phyloP scores from a whole-genome alignment of 2,113 vertebrate genomes.

The Chlamydotis undulata region DNA sequence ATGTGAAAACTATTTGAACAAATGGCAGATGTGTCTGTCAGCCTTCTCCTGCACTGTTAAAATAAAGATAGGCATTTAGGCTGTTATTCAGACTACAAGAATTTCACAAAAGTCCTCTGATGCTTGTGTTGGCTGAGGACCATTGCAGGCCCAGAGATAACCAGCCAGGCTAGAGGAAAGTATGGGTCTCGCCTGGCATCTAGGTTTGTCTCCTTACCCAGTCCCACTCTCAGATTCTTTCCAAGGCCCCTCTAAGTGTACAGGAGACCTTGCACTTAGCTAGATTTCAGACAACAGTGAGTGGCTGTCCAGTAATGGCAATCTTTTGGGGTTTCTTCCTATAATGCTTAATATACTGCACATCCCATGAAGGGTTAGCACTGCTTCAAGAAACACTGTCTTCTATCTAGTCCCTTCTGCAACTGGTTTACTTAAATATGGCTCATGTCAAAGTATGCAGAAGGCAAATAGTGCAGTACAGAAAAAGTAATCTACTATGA shows the following conservation, averaged over 20 bases:
- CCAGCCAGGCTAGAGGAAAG: rapidly evolving
- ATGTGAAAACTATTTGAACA: constrained; percentile 73
- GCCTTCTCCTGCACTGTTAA: constrained; percentile 41
- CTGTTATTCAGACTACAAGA: background rate
- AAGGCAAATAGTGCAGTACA: background rate
- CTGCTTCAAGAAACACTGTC: background rate
- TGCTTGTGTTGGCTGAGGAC: background rate
- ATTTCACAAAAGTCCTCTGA: background rate
- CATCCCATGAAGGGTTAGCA: background rate
- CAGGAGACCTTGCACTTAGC: background rate
- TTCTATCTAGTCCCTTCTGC: background rate
- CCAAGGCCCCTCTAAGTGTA: background rate
- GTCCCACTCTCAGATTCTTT: background rate
- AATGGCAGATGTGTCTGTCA: constrained; percentile 74
- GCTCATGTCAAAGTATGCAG: background rate
- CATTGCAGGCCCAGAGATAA: background rate
- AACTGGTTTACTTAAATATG: background rate
- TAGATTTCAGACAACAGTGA: background rate
- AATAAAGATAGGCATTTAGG: constrained; percentile 5
- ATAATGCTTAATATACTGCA: background rate
- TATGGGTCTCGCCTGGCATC: rapidly evolving
- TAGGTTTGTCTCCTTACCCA: background rate
- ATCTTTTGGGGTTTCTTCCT: rapidly evolving
- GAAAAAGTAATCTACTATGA: rapidly evolving
- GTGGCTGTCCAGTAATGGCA: background rate